Base-by-base conservation (phyloP, 2,888 invertebrate genomes). In the Terebella lapidaria region DNA sequence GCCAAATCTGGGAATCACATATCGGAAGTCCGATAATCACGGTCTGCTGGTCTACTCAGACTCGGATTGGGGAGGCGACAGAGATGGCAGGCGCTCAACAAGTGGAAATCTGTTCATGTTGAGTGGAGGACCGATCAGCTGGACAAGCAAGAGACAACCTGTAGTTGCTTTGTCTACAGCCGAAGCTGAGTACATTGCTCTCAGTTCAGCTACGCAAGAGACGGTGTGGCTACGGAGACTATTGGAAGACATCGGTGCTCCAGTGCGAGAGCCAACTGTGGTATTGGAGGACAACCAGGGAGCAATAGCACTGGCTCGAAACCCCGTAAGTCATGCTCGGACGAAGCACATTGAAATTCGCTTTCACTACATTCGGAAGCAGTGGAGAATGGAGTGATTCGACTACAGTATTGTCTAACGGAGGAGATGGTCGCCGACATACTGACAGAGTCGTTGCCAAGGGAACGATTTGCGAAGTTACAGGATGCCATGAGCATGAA, bases 141-240 rank as follows among this genome's bases (percentile, higher is more conserved):
- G 77, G 77, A 58, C 54, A 1, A 71, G 72, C 4, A 73, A 64
- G 45, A 77, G 70, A 60, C 78, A 78, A 61, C 59, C 58, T 18
- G 55, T 66, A 27, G 73, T 75, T 2, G 67, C 74, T 0, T 42
- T 74, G 0, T 75, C 75, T 5, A 72, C 73, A 0, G 76, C 75
- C 3, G 77, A 77, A 65, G 71, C 77, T 0, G 74, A 79, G 63
- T 75, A 74, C 60, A 60, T 76, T 1, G 74, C 77, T 2, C 58
- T 76, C 1, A 49, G 62, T 45, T 52, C 45, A 18, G 63, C 64
- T 29, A 49, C 60, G 3, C 54, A 68, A 58, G 68, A 68, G 55
- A 62, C 60, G 20, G 54, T 63, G 25, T 68, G 65, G 64, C 25
- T 64, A 46, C 20, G 53, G 10, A 60, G 64, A 45, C 59, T 68